Conservation (phyloP, 2,888 invertebrate species). For the Drosophila melanocephala region DNA sequence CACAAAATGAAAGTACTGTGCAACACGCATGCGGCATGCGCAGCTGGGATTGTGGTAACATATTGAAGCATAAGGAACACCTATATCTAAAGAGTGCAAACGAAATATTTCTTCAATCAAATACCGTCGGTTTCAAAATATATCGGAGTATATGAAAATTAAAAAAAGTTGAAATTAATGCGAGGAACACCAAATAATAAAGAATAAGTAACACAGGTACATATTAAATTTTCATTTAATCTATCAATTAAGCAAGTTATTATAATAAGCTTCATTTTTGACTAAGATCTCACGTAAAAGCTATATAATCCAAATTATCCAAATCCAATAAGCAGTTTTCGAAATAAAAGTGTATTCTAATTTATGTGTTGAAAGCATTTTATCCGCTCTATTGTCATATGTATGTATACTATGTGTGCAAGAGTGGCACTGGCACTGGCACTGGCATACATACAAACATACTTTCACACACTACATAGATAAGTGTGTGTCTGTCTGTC, state of each 20-base stretch:
- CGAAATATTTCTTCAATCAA: neutral
- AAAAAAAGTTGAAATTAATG: neutral
- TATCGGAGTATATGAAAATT: neutral
- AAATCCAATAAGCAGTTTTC: neutral
- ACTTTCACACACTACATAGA: neutral
- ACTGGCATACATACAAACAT: neutral
- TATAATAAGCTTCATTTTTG: too few relatives aligned
- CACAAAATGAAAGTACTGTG: neutral
- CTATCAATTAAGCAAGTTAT: neutral
- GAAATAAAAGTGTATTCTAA: neutral
- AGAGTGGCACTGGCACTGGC: neutral
- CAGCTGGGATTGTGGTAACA: neutral
- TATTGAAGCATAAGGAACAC: neutral
- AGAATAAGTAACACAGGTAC: neutral
- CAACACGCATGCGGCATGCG: neutral
- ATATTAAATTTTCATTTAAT: neutral
- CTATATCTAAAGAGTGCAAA: neutral
- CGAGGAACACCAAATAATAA: neutral
- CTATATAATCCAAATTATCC: neutral
- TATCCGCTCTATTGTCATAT: neutral
- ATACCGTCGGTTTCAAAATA: neutral
- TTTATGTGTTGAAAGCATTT: neutral
- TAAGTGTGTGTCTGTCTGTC: conserved; percentile 16
- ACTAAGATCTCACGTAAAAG: neutral
- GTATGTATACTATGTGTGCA: neutral